phyloP scores from a whole-genome alignment of 1,140 invertebrate genomes.

The Drosophila saltans region DNA sequence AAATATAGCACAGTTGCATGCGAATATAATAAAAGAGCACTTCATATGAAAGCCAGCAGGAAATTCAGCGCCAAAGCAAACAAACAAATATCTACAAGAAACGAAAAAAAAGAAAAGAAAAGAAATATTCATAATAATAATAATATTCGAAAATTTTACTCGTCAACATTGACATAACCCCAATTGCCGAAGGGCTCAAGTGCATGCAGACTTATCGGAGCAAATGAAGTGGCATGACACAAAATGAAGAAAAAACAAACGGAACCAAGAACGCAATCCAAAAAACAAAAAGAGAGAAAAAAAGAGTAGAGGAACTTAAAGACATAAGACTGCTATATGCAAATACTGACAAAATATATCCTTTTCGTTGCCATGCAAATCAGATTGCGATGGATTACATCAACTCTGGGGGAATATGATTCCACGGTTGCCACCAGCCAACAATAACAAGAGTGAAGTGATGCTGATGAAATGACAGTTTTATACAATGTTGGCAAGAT shows the following conservation, averaged over 20 bases:
- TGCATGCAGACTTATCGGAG: conserved; percentile 43
- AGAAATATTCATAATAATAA: conserved; percentile 12
- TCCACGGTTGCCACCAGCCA: conserved; percentile 36
- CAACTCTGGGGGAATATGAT: conserved; percentile 40
- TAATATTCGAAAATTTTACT: conserved; percentile 33
- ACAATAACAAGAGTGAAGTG: conserved; percentile 65
- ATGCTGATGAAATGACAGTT: conserved; percentile 49
- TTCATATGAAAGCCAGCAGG: conserved; percentile 34
- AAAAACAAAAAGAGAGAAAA: not conserved
- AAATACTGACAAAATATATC: conserved; percentile 62
- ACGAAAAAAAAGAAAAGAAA: not conserved
- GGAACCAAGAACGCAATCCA: too few species aligned
- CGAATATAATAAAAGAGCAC: conserved; percentile 17
- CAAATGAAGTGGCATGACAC: conserved; percentile 17
- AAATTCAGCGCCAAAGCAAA: conserved; percentile 29
- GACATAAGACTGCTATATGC: conserved; percentile 64
- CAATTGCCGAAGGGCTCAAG: conserved; percentile 35
- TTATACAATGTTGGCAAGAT: conserved; percentile 34
- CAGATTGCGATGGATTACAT: conserved; percentile 66
- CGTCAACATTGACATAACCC: conserved; percentile 44
- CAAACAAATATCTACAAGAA: conserved; percentile 48
- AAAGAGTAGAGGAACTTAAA: conserved; percentile 38
- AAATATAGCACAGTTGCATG: conserved; percentile 38
- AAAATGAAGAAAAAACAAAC: not conserved
- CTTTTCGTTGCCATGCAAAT: conserved; percentile 36